Evolutionary conservation across 2,888 invertebrate genomes (phyloP).

Genomic region (Drosophila macrospina): DNA sequence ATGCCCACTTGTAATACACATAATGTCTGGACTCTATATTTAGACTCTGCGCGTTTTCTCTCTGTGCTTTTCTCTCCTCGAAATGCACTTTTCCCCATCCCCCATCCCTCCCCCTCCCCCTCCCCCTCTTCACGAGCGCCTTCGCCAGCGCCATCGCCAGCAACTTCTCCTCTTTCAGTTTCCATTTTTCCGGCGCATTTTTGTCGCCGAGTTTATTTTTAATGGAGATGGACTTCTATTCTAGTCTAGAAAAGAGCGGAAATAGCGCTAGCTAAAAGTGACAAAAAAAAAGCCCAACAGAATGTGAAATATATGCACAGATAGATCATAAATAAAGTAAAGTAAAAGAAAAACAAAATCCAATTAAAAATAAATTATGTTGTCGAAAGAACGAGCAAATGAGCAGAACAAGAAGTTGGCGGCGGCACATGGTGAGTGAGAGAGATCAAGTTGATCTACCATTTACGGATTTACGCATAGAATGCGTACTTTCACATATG

Average conservation of each 20-base stretch:
- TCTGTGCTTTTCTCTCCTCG: conserved; percentile 48
- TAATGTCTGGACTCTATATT: conserved; percentile 32
- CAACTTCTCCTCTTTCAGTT: conserved; percentile 25
- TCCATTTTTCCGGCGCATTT: conserved; percentile 51
- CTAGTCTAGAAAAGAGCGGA: conserved; percentile 47
- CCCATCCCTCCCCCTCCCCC: neutral
- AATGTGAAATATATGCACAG: neutral
- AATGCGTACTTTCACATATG: conserved; percentile 32
- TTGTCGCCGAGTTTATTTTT: conserved; percentile 65
- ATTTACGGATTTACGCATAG: conserved; percentile 16
- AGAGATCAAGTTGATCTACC: conserved; percentile 32
- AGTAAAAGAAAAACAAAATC: too few species aligned
- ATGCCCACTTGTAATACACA: conserved; percentile 42
- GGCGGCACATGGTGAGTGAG: conserved; percentile 48
- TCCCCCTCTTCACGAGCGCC: too few species aligned
- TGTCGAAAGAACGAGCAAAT: neutral
- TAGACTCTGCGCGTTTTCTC: conserved; percentile 23
- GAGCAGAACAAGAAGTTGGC: conserved; percentile 22
- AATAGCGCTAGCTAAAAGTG: conserved; percentile 44
- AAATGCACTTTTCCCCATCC: conserved; percentile 37
- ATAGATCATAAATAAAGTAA: conserved; percentile 16
- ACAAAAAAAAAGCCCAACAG: conserved; percentile 16
- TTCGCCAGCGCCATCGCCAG: too few species aligned
- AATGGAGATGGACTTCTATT: conserved; percentile 21
- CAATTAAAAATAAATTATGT: neutral